phyloP scores from a whole-genome alignment of 2,113 vertebrate genomes.

The Hyla sarda region DNA sequence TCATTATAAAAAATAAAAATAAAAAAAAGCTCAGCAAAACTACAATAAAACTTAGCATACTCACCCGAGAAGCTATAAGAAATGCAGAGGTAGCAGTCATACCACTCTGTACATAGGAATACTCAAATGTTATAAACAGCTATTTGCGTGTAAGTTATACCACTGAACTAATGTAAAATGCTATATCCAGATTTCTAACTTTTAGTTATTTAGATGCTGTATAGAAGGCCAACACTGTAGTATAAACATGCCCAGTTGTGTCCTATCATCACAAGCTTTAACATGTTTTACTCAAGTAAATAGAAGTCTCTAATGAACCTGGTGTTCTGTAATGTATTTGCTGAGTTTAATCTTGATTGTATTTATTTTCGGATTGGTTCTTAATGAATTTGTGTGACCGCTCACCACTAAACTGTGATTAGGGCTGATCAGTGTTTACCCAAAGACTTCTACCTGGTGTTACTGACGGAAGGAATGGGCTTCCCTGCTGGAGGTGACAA shows the following conservation, averaged over 20 bases:
- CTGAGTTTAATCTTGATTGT: slow-evolving; percentile 30
- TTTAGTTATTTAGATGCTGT: background rate
- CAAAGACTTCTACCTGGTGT: slow-evolving; percentile 42
- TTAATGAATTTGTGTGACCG: slow-evolving; percentile 32
- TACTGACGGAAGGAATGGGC: slow-evolving; percentile 15
- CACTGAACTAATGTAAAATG: no score
- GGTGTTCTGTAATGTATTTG: slow-evolving; percentile 24
- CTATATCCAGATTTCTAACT: background rate
- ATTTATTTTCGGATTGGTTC: slow-evolving; percentile 29
- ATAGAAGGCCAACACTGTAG: no score
- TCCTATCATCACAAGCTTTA: background rate
- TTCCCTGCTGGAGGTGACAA: slow-evolving; percentile 40
- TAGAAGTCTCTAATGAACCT: slow-evolving; percentile 9
- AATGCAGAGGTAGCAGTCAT: no score
- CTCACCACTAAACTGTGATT: slow-evolving; percentile 21
- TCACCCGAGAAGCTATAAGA: no score
- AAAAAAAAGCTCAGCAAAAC: no score
- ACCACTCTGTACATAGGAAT: no score
- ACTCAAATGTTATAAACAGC: no score
- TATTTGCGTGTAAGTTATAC: no score
- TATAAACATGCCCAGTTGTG: background rate
- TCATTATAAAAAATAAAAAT: no score
- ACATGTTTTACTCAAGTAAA: background rate
- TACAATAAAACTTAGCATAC: no score
- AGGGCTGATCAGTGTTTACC: slow-evolving; percentile 24